A percentile compares a stretch with the other conserved stretches of the same genome.
Conservation (phyloP, 1,140 invertebrate genomes). For the Cotesia chilonis region DNA sequence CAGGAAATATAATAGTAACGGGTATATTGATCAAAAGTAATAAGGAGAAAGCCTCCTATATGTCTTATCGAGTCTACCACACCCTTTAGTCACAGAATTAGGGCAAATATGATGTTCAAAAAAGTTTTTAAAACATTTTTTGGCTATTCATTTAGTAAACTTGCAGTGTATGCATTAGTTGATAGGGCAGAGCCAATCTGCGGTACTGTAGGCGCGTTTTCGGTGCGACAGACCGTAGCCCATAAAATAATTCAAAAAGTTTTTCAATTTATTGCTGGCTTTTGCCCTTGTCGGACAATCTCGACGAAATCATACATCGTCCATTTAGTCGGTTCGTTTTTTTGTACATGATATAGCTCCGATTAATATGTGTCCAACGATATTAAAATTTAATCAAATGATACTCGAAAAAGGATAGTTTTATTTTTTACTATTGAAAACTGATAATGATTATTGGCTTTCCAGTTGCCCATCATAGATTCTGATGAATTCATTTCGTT, state of each 20-base stretch:
- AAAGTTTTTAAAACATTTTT: conserved; percentile 3
- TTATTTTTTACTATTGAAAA: no score
- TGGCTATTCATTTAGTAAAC: neutral
- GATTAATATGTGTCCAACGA: neutral
- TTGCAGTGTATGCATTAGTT: conserved; percentile 5
- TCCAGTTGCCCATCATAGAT: no score
- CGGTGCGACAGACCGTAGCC: conserved; percentile 11
- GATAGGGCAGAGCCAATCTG: conserved; percentile 5
- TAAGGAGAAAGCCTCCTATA: no score
- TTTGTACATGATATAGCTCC: neutral
- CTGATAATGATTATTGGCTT: no score
- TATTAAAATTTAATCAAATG: no score
- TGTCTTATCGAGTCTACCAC: no score
- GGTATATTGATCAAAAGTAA: neutral
- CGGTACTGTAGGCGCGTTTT: conserved; percentile 19
- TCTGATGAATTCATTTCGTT: no score
- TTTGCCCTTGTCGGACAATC: conserved; percentile 15
- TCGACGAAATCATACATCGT: conserved; percentile 6
- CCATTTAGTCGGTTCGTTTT: neutral
- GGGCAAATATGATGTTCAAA: neutral
- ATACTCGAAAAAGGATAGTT: no score
- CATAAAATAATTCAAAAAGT: conserved; percentile 38
- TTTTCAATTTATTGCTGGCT: conserved; percentile 38
- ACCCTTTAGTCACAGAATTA: neutral
- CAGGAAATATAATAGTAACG: neutral